These are phyloP conservation scores for Ellobius talpinus DNA, from an alignment of 2,113 vertebrate species.

Conservation along the genomic window DNA sequence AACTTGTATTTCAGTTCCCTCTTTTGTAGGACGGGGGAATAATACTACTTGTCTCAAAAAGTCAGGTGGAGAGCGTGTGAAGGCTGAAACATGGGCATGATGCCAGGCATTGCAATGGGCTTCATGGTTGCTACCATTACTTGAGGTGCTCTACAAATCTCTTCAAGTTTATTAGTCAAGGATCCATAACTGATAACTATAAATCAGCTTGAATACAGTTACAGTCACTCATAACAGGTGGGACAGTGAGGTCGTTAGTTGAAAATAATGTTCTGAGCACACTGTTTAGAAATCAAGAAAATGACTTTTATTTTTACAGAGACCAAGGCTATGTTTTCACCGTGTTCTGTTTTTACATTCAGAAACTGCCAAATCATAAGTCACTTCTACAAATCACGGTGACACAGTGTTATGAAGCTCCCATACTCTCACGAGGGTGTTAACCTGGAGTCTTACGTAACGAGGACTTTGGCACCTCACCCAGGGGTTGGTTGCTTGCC, in stretches of 20 bases:
- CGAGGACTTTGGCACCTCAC: slow-evolving; percentile 45
- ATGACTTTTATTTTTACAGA: not conserved
- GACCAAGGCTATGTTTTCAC: not conserved
- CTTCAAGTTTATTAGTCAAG: not conserved
- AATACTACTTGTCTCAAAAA: not conserved
- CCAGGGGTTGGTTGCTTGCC: slow-evolving; percentile 11
- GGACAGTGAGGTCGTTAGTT: not conserved
- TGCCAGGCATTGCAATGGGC: not conserved
- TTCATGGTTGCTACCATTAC: not conserved
- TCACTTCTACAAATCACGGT: slow-evolving; percentile 45
- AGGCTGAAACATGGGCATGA: not conserved
- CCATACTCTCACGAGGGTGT: slow-evolving; percentile 45
- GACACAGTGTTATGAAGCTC: slow-evolving; percentile 76
- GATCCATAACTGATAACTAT: not conserved
- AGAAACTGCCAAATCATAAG: slow-evolving; percentile 65
- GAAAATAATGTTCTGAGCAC: not conserved
- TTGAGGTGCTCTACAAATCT: not conserved
- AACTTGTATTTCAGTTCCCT: not conserved
- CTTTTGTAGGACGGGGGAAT: not conserved
- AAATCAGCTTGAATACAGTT: not conserved
- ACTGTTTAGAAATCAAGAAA: slow-evolving; percentile 12
- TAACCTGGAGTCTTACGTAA: slow-evolving; percentile 77
- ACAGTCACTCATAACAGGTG: not conserved
- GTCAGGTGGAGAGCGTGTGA: not conserved
- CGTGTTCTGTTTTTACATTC: slow-evolving; percentile 53